A percentile compares a stretch with the other conserved stretches of the same genome.
Conservation (phyloP, 2,113 vertebrate genomes). For the Lycocorax pyrrhopterus region DNA sequence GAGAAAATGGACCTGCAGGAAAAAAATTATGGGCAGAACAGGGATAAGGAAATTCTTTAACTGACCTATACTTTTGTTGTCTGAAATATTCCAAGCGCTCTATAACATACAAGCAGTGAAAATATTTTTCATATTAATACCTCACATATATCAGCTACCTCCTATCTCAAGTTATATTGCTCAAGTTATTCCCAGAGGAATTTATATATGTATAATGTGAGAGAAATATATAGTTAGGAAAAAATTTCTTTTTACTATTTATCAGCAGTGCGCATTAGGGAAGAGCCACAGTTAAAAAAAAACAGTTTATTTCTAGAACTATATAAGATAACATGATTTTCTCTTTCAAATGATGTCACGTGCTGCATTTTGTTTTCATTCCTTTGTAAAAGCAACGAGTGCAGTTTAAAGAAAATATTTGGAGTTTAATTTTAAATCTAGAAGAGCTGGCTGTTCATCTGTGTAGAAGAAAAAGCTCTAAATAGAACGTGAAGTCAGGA, state of each 20-base stretch:
- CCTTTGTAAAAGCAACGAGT: background rate
- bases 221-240: slow-evolving; percentile 45
- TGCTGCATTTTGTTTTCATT: slow-evolving; percentile 51
- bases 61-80: background rate
- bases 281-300: slow-evolving; percentile 34
- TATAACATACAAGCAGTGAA: slow-evolving; percentile 16
- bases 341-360: slow-evolving; percentile 14
- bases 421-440: slow-evolving; percentile 37
- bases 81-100: slow-evolving; percentile 9
- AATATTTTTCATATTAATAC: slow-evolving; percentile 60
- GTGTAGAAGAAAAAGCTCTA: background rate
- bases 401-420: slow-evolving; percentile 42
- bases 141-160: slow-evolving; percentile 39
- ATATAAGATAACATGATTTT: slow-evolving; percentile 38
- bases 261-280: slow-evolving; percentile 12
- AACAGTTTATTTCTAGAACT: slow-evolving; percentile 4
- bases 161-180: slow-evolving; percentile 47
- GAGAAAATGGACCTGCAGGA: background rate
- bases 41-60: background rate
- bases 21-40: background rate
- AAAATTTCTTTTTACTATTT: slow-evolving; percentile 47
- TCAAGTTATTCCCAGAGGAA: slow-evolving; percentile 53
- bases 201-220: slow-evolving; percentile 49
- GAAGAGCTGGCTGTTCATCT: slow-evolving; percentile 2
- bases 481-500: background rate